phyloP scores from a whole-genome alignment of 2,888 invertebrate species.

The Dicranocentrus wangi region DNA sequence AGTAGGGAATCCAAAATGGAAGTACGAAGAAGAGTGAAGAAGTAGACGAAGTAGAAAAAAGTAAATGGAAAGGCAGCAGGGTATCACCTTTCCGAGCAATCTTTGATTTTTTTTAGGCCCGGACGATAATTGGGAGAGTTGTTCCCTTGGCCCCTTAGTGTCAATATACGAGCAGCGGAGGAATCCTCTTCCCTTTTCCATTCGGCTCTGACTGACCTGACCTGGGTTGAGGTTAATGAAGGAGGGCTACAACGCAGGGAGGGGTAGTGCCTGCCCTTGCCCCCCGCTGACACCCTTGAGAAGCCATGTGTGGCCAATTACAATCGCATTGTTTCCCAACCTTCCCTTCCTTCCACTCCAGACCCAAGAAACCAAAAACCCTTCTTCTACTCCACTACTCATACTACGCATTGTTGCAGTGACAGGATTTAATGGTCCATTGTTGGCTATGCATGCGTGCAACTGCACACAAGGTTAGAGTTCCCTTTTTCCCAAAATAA shows the following conservation, averaged over 20 bases:
- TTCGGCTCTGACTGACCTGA: slow-evolving; percentile 51
- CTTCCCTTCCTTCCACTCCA: not conserved
- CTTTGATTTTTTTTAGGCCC: slow-evolving; percentile 67
- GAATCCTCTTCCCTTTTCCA: slow-evolving; percentile 20
- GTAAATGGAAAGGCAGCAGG: slow-evolving; percentile 57
- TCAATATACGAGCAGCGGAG: slow-evolving; percentile 9
- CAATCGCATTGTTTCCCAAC: slow-evolving; percentile 62
- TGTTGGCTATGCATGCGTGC: not conserved
- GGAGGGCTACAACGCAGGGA: slow-evolving; percentile 66
- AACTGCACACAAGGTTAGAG: not conserved
- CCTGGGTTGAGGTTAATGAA: slow-evolving; percentile 70
- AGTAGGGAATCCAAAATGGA: not conserved
- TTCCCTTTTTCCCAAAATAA: not conserved
- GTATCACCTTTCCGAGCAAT: slow-evolving; percentile 45
- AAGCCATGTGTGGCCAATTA: slow-evolving; percentile 73
- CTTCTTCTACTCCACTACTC: not conserved
- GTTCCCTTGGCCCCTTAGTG: slow-evolving; percentile 39
- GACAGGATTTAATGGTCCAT: not conserved
- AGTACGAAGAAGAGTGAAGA: no score
- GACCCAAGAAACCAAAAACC: not conserved
- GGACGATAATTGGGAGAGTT: slow-evolving; percentile 69
- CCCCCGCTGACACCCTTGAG: slow-evolving; percentile 61
- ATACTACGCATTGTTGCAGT: slow-evolving; percentile 7
- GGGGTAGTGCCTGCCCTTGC: slow-evolving; percentile 64
- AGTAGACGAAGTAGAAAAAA: not conserved